Base-by-base conservation (phyloP, 2,888 invertebrate genomes). In the Tetramorium bicarinatum region DNA sequence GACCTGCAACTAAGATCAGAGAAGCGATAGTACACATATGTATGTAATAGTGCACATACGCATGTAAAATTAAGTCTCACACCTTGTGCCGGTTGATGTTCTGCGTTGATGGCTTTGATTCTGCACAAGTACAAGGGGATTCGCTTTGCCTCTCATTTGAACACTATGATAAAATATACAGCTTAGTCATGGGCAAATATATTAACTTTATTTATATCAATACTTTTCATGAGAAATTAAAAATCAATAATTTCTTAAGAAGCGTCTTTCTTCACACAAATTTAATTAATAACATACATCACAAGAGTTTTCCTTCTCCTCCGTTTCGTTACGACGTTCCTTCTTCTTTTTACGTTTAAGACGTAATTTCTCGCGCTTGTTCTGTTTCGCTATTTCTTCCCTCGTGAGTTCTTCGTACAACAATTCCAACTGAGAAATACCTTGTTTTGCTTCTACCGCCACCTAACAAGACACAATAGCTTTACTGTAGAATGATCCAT, bases 371-470 rank as follows among this genome's bases (percentile, higher is more conserved):
- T 99, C 98, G 92, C 97, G 97, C 91, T 97, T 96, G 91, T 98
- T 97, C 92, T 98, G 97, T 93, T 98, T 97, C 9, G 97, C 97
- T 87, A 97, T 96, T 95, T 99, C 98, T 91, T 98, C 98, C 91
- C 98, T 97, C 71, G 97, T 97, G 87, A 99, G 96, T 95, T 99
- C 98, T 90, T 98, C 97, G 93, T 98, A 99, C 47, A 98, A 95
- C 87, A 98, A 95, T 95, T 99, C 98, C 86, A 99, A 95, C 93
- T 98, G 98, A 62, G 98, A 97, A 38, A 98, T 97, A 41, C 98
- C 98, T 93, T 97, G 97, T 94, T 98, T 99, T 87, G 96, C 96
- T 95, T 99, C 99, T 44, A 99, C 97, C 6, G 98, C 98, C 91
- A 97, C 97, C 96, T 96, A 87, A 44, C 8, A 71, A 54, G 84